These are phyloP conservation scores for Macrotus californicus DNA, from an alignment of 2,113 vertebrate species.

Conservation along the genomic window DNA sequence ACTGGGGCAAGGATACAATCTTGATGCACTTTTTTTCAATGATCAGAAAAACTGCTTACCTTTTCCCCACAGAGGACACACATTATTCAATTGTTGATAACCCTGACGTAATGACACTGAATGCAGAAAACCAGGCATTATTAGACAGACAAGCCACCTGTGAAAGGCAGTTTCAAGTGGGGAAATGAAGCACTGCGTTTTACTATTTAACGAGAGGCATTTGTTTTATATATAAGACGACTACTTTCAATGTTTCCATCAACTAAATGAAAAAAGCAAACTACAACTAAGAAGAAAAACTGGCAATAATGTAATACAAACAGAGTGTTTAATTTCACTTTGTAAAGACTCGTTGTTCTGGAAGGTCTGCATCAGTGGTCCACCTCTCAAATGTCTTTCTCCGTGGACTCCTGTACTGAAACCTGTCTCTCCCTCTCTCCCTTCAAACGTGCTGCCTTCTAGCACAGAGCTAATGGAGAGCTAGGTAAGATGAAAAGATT, in stretches of 20 bases:
- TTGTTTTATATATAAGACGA: background rate
- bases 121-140: background rate
- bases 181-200: background rate
- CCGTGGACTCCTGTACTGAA: background rate
- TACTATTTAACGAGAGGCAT: background rate
- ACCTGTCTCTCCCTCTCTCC: background rate
- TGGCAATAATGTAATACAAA: background rate
- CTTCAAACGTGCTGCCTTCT: background rate
- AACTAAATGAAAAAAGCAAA: background rate
- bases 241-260: background rate
- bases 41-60: background rate
- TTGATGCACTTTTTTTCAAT: background rate
- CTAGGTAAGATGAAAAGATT: background rate
- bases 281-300: background rate
- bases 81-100: background rate
- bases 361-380: constrained; percentile 7
- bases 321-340: background rate
- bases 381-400: constrained; percentile 7
- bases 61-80: background rate
- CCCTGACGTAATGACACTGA: background rate
- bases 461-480: background rate
- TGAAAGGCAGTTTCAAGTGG: background rate
- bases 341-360: constrained; percentile 21
- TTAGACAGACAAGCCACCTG: background rate
- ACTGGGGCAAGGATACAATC: background rate